phyloP scores from a whole-genome alignment of 2,113 vertebrate genomes.

The Theristicus caerulescens region DNA sequence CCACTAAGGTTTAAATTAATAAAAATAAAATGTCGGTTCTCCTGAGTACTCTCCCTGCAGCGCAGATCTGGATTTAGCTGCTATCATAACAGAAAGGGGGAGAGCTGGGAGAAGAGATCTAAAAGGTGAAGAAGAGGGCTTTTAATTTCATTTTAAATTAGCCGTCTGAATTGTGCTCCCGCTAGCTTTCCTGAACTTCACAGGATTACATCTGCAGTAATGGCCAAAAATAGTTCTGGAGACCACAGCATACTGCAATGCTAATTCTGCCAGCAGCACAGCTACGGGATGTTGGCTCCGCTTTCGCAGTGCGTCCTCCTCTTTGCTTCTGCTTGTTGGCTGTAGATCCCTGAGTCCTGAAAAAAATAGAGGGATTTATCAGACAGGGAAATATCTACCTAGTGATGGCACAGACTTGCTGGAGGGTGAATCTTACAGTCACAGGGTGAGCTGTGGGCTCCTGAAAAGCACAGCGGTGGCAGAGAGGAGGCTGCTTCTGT shows the following conservation, averaged over 20 bases:
- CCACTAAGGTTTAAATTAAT: background rate
- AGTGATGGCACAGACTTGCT: background rate
- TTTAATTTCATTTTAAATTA: background rate
- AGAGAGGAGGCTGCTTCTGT: background rate
- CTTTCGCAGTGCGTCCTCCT: background rate
- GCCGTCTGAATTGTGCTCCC: background rate
- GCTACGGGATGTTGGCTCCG: background rate
- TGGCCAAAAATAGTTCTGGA: conserved; percentile 39
- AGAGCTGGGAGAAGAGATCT: background rate
- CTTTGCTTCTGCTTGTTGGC: background rate
- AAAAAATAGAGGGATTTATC: background rate
- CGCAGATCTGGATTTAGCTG: background rate
- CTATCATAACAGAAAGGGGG: background rate
- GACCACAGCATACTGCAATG: background rate
- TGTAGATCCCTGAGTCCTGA: background rate
- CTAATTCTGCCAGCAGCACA: background rate
- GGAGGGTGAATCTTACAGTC: background rate
- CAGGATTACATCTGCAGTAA: background rate
- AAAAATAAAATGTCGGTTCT: background rate
- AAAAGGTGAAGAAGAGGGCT: background rate
- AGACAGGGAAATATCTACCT: background rate
- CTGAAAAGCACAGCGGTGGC: fast-evolving
- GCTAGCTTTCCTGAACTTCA: conserved; percentile 16
- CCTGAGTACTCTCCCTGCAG: background rate
- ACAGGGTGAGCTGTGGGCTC: background rate